Conservation (phyloP, 2,888 invertebrate species). For the Gonocerus acuteangulatus region DNA sequence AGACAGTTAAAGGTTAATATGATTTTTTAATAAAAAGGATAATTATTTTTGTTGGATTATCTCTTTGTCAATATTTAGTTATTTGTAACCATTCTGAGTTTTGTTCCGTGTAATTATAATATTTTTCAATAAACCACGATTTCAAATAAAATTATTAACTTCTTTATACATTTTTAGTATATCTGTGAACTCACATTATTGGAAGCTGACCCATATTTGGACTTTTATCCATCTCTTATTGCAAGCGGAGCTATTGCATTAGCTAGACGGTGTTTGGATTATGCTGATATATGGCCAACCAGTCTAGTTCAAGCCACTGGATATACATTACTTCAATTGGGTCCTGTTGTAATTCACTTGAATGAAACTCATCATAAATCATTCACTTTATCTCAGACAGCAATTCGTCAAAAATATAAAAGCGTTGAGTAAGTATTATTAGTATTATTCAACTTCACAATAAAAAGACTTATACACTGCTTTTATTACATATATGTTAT, state of each 20-base stretch:
- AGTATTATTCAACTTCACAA: background rate
- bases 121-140: too few species aligned
- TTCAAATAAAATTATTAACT: too few species aligned
- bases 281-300: conserved; percentile 56
- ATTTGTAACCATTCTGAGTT: too few species aligned
- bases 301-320: conserved; percentile 58
- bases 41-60: too few species aligned
- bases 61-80: too few species aligned
- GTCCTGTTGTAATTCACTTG: conserved; percentile 59
- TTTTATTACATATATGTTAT: background rate
- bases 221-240: conserved; percentile 71
- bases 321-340: conserved; percentile 59
- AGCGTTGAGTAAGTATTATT: conserved; percentile 44
- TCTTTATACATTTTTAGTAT: conserved; percentile 66
- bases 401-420: conserved; percentile 84
- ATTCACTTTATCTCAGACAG: conserved; percentile 62
- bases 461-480: background rate
- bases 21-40: too few species aligned
- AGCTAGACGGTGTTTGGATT: conserved; percentile 62
- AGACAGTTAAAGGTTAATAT: too few species aligned
- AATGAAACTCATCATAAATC: conserved; percentile 58
- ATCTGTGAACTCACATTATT: conserved; percentile 75
- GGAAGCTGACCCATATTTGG: conserved; percentile 78
- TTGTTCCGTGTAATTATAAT: too few species aligned
- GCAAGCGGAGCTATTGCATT: conserved; percentile 75